Evolutionary conservation across 2,113 vertebrate genomes (phyloP).

Genomic region (Sceloporus undulatus): DNA sequence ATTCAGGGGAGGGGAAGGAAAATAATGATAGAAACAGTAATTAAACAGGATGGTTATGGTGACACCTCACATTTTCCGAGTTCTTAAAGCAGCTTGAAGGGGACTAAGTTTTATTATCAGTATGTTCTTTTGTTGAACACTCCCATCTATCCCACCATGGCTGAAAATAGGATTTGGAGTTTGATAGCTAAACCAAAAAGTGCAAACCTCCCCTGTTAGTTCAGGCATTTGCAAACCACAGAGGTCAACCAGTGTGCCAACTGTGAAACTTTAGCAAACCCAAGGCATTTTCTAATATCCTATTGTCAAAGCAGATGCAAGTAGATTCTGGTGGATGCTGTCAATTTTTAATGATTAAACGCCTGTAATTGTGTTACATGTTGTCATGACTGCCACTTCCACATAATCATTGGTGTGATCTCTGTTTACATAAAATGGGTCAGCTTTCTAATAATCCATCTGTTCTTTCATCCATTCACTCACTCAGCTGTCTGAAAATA

Average conservation of each 20-base stretch:
- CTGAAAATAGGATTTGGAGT: background rate
- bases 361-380: background rate
- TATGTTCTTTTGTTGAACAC: background rate
- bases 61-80: background rate
- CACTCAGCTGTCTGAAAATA: slow-evolving; percentile 74
- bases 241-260: background rate
- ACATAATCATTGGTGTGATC: background rate
- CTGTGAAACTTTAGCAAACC: background rate
- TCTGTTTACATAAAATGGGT: background rate
- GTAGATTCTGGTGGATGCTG: background rate
- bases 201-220: background rate
- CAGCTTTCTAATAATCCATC: slow-evolving; percentile 21
- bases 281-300: background rate
- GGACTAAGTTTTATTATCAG: background rate
- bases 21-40: background rate
- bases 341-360: background rate
- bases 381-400: background rate
- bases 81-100: background rate
- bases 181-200: background rate
- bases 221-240: background rate
- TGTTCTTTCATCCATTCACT: slow-evolving; percentile 17
- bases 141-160: background rate
- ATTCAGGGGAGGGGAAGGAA: background rate
- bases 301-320: background rate
- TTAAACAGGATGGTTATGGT: background rate